Percentiles rank a stretch among this genome's conserved stretches.
Conservation (phyloP, 2,797 vertebrate species). For the Amphiprion clarkii region DNA sequence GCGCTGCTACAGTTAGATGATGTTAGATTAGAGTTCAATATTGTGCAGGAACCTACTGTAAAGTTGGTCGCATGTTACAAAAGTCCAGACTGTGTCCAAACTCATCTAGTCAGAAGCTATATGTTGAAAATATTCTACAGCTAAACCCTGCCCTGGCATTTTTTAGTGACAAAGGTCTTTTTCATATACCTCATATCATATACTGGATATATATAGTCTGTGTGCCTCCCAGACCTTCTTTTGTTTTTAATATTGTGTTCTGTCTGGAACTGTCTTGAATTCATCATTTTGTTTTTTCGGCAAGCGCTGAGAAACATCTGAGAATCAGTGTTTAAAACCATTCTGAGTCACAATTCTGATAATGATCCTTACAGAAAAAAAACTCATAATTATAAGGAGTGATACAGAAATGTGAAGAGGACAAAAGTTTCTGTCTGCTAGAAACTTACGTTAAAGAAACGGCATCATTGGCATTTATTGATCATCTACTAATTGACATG, state of each 20-base stretch:
- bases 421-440: constrained; percentile 18
- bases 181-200: not conserved
- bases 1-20: not conserved
- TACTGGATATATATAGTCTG: not conserved
- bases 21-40: constrained; percentile 15
- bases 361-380: constrained; percentile 5
- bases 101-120: not conserved
- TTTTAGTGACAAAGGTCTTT: not conserved
- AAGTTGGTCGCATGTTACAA: not conserved
- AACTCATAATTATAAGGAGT: not conserved
- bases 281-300: not conserved
- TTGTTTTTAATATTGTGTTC: not conserved
- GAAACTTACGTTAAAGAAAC: not conserved
- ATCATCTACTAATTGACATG: not conserved
- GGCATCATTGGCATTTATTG: constrained; percentile 20
- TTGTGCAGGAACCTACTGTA: not conserved
- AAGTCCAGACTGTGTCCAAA: not conserved
- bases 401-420: constrained; percentile 12
- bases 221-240: not conserved
- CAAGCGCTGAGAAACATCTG: not conserved
- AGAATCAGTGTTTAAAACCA: not conserved
- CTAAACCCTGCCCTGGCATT: not conserved
- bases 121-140: not conserved
- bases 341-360: not conserved
- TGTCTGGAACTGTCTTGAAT: not conserved